These are phyloP conservation scores for Piezodorus guildinii DNA, from an alignment of 1,140 invertebrate genomes.

Conservation along the genomic window DNA sequence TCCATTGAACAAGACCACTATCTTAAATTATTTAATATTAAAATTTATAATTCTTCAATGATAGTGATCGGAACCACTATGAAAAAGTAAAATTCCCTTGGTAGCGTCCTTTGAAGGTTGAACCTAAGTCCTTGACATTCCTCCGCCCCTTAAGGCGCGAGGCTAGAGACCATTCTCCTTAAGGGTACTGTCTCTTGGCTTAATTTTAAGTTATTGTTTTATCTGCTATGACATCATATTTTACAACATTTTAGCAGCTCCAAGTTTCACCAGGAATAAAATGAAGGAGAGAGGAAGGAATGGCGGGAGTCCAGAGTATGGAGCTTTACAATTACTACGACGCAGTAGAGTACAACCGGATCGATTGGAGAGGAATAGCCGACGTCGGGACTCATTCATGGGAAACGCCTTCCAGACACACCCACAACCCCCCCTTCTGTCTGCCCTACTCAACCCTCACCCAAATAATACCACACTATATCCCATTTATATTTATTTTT, in stretches of 20 bases:
- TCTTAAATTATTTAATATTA: no score
- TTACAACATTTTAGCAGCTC: no score
- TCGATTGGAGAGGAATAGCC: slow-evolving; percentile 15
- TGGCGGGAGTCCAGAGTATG: background rate
- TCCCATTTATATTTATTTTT: no score
- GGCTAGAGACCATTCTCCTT: no score
- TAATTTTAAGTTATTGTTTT: no score
- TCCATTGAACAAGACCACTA: slow-evolving; percentile 17
- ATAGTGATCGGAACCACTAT: no score
- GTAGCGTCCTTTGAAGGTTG: background rate
- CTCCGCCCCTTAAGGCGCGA: background rate
- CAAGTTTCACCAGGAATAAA: no score
- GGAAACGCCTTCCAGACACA: slow-evolving; percentile 21
- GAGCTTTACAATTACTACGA: slow-evolving; percentile 21
- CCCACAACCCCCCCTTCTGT: slow-evolving; percentile 13
- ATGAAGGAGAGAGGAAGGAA: background rate
- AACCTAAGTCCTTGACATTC: slow-evolving; percentile 25
- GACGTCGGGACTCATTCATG: slow-evolving; percentile 24
- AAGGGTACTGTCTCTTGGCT: no score
- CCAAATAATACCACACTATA: background rate
- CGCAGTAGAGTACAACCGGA: slow-evolving; percentile 24
- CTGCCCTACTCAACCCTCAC: background rate
- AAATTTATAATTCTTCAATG: no score
- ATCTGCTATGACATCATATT: no score
- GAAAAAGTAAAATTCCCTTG: background rate